Evolutionary conservation across 2,797 vertebrate genomes (phyloP).

Genomic region (Sparus aurata): DNA sequence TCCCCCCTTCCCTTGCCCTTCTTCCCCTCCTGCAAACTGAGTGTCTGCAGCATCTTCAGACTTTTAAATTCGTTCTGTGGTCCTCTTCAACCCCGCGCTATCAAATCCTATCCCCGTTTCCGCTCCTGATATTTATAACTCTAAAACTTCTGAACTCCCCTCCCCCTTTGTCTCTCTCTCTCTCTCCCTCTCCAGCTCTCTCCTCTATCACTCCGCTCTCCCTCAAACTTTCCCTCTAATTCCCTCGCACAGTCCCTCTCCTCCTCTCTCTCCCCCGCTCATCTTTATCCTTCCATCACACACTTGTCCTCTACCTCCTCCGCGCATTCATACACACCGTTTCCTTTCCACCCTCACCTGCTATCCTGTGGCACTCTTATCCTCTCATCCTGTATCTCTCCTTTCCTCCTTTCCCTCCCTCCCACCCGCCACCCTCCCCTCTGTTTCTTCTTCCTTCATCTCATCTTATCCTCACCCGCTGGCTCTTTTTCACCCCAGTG

Average conservation of each 20-base stretch:
- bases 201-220: slow-evolving; percentile 34
- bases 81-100: slow-evolving; percentile 26
- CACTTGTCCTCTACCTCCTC: slow-evolving; percentile 33
- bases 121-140: slow-evolving; percentile 39
- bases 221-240: slow-evolving; percentile 47
- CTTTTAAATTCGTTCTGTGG: slow-evolving; percentile 37
- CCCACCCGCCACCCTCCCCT: slow-evolving; percentile 16
- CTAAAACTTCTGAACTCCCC: slow-evolving; percentile 53
- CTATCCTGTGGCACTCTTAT: slow-evolving; percentile 28
- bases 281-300: slow-evolving; percentile 52
- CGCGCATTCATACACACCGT: neutral
- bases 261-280: slow-evolving; percentile 9
- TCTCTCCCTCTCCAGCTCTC: slow-evolving; percentile 19
- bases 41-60: slow-evolving; percentile 43
- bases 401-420: slow-evolving; percentile 16
- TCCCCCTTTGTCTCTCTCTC: slow-evolving; percentile 40
- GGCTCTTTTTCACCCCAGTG: slow-evolving; percentile 5
- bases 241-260: slow-evolving; percentile 35
- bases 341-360: slow-evolving; percentile 25
- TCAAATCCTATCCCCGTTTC: slow-evolving; percentile 45
- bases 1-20: slow-evolving; percentile 32
- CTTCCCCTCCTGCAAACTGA: slow-evolving; percentile 26
- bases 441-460: slow-evolving; percentile 30
- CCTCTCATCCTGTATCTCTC: slow-evolving; percentile 25
- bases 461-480: slow-evolving; percentile 9